Conservation (phyloP, 92 coral and sea anemone species). For the Nematostella vectensis region DNA sequence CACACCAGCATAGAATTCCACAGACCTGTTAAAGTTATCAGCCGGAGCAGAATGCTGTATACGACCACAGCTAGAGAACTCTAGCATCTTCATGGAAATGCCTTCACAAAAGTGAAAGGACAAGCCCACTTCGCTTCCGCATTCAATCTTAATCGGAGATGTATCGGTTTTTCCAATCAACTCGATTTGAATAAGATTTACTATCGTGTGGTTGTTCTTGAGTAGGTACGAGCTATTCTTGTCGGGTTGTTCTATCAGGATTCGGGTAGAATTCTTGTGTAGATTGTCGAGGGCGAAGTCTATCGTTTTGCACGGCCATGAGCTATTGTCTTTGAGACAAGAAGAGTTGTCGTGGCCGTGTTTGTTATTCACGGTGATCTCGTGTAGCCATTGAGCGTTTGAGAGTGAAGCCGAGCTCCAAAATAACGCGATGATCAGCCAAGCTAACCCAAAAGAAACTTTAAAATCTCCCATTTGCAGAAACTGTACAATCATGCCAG, state of each 20-base stretch:
- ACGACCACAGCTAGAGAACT: conserved; percentile 58
- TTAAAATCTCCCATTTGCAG: too few relatives aligned
- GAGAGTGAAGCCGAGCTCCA: too few relatives aligned
- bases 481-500: too few relatives aligned
- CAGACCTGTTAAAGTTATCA: background rate
- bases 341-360: conserved; percentile 35
- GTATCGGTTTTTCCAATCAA: conserved; percentile 4
- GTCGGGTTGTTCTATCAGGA: conserved; percentile 1
- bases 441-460: too few relatives aligned
- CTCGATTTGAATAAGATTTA: conserved; percentile 2
- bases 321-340: conserved; percentile 26
- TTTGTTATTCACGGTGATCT: conserved; percentile 24
- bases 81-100: conserved; percentile 31
- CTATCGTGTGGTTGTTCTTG: conserved; percentile 7
- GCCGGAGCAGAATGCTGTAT: conserved; percentile 50
- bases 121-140: conserved; percentile 42
- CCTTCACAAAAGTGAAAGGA: conserved; percentile 45
- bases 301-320: conserved; percentile 22
- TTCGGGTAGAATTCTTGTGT: conserved; percentile 19
- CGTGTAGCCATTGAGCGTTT: conserved; percentile 5
- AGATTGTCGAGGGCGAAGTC: conserved; percentile 28
- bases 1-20: conserved; percentile 50
- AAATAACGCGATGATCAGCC: too few relatives aligned
- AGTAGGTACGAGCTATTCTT: background rate
- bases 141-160: conserved; percentile 34